These are phyloP conservation scores for Clarias fuscus DNA, from an alignment of 2,797 vertebrate genomes.

Conservation along the genomic window DNA sequence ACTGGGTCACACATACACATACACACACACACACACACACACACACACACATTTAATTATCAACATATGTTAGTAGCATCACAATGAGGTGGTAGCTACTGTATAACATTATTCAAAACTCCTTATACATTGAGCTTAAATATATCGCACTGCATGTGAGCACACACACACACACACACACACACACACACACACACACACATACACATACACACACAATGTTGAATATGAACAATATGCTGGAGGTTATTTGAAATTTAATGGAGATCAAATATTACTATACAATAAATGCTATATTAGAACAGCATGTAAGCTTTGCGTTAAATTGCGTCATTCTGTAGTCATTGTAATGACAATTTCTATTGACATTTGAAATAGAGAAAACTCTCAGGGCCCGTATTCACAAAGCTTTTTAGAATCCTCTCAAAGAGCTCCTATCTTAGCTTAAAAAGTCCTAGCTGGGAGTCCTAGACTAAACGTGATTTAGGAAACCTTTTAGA, in stretches of 20 bases:
- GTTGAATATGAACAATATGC: too few relatives aligned
- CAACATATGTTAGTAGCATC: not conserved
- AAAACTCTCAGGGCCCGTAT: not conserved
- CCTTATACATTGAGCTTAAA: too few relatives aligned
- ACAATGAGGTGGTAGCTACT: not conserved
- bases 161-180: not conserved
- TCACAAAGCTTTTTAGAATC: too few relatives aligned
- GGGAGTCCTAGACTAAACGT: too few relatives aligned
- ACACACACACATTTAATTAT: constrained; percentile 8
- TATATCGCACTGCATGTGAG: too few relatives aligned
- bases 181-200: not conserved
- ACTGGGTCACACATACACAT: constrained; percentile 62
- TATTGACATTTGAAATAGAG: not conserved
- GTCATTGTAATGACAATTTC: not conserved
- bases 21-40: not conserved
- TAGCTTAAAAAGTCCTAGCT: too few relatives aligned
- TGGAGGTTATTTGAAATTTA: too few relatives aligned
- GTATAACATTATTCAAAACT: too few relatives aligned
- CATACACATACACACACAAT: not conserved
- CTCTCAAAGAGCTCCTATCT: too few relatives aligned
- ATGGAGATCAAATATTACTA: not conserved
- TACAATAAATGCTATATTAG: not conserved
- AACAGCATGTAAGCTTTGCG: not conserved
- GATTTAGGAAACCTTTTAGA: too few relatives aligned
- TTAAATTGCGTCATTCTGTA: not conserved